phyloP scores from a whole-genome alignment of 2,888 invertebrate genomes.

The Acanthosepion esculentum region DNA sequence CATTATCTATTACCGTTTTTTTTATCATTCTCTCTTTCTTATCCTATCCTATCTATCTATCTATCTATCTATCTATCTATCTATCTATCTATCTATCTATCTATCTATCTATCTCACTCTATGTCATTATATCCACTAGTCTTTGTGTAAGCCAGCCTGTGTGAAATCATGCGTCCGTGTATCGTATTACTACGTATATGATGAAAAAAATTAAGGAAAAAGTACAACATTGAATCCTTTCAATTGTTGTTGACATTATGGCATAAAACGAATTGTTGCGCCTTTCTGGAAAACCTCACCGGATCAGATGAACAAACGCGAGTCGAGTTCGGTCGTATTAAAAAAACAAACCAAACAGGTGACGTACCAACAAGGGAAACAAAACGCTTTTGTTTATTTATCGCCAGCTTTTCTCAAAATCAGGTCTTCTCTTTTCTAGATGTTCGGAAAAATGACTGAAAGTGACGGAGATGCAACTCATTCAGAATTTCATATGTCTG shows the following conservation, averaged over 20 bases:
- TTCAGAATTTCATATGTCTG: no score
- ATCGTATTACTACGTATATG: background rate
- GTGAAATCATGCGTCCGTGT: background rate
- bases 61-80: background rate
- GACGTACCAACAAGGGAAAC: background rate
- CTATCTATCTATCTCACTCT: background rate
- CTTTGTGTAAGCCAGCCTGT: background rate
- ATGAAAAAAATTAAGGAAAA: background rate
- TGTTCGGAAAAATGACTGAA: no score
- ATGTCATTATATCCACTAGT: background rate
- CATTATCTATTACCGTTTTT: no score
- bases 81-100: background rate
- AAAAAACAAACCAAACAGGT: background rate
- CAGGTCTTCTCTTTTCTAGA: no score
- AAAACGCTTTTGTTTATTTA: no score
- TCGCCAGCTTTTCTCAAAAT: no score
- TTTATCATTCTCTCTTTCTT: no score
- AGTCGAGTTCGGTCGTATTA: background rate
- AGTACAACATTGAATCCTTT: no score
- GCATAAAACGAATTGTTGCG: background rate
- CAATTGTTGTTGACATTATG: background rate
- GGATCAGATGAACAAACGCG: background rate
- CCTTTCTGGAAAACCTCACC: background rate
- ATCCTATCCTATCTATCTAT: background rate
- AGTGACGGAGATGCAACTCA: no score